These are phyloP conservation scores for Carcharodon carcharias DNA, from an alignment of 2,797 vertebrate species.

Conservation along the genomic window DNA sequence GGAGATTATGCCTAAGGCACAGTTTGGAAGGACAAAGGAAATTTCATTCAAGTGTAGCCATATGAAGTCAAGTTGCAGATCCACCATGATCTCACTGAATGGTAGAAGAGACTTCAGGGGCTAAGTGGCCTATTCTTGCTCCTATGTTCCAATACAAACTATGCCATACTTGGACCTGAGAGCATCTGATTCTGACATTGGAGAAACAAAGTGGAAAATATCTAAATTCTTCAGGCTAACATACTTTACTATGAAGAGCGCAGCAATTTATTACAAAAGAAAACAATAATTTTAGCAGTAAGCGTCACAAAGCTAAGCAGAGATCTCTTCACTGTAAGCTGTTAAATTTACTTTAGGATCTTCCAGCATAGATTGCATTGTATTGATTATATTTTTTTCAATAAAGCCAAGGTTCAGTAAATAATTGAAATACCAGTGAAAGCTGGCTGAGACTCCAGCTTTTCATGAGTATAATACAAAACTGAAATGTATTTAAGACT, in stretches of 20 bases:
- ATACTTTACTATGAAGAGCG: neutral
- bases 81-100: neutral
- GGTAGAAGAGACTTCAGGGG: neutral
- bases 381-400: slow-evolving; percentile 19
- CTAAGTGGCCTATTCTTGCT: neutral
- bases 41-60: neutral
- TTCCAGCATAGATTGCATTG: neutral
- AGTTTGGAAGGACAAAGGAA: neutral
- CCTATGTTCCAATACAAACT: neutral
- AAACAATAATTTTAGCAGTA: neutral
- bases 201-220: neutral
- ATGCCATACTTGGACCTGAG: neutral
- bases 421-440: slow-evolving; percentile 10
- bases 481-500: neutral
- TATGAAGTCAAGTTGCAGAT: neutral
- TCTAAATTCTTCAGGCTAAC: neutral
- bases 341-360: neutral
- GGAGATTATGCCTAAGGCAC: neutral
- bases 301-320: neutral
- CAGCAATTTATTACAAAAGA: neutral
- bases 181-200: neutral
- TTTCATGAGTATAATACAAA: neutral
- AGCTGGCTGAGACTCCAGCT: neutral
- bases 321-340: neutral
- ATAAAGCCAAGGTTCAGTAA: neutral